Percentiles rank a stretch among this genome's conserved stretches.
Evolutionary conservation across 2,113 vertebrate genomes (phyloP).

Genomic region (Amphiprion percula): DNA sequence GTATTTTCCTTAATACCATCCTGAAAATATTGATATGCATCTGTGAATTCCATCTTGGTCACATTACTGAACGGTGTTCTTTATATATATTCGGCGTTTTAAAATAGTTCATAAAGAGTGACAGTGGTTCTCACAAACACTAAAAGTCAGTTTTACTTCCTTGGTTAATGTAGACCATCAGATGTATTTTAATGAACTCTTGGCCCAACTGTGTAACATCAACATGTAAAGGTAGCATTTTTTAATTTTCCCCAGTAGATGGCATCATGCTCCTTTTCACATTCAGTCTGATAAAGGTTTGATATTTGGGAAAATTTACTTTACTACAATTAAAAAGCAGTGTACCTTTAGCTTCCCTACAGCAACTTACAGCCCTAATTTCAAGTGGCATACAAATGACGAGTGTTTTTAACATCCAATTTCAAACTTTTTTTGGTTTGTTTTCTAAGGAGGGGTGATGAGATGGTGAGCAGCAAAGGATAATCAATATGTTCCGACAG

Average conservation of each 20-base stretch:
- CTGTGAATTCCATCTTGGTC: conserved; percentile 30
- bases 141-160: no score
- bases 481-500: no score
- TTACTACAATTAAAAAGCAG: no score
- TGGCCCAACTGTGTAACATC: neutral
- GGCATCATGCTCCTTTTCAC: neutral
- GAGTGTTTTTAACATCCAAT: neutral
- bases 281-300: neutral
- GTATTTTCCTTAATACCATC: conserved; percentile 76
- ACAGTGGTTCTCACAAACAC: no score
- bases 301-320: no score
- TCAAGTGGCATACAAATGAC: neutral
- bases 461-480: no score
- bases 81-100: neutral
- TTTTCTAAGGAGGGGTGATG: no score
- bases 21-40: conserved; percentile 69
- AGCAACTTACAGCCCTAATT: no score
- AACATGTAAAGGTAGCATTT: neutral
- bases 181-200: neutral
- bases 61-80: conserved; percentile 4
- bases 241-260: conserved; percentile 11
- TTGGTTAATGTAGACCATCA: neutral
- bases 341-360: no score
- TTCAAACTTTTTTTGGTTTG: no score
- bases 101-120: no score